Evolutionary conservation across 35 echinoderm and acorn worm species (phyloP).

Genomic region (Acanthaster planci): DNA sequence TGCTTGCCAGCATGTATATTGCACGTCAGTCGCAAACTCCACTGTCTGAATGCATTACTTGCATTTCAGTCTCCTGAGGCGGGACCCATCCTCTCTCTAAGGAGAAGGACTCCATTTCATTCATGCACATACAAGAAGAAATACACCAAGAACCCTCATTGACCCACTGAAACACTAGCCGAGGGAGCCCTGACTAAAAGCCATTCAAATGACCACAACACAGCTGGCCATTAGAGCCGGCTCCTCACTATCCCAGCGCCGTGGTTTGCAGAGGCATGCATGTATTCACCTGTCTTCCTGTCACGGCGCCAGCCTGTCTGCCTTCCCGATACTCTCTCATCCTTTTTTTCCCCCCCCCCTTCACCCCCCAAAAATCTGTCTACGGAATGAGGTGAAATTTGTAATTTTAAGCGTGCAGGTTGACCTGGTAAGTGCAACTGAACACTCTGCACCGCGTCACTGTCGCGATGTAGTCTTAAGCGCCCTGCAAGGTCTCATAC

Average conservation of each 20-base stretch:
- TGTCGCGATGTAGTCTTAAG: neutral
- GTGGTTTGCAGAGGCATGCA: constrained; percentile 25
- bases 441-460: constrained; percentile 3
- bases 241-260: neutral
- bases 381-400: constrained; percentile 8
- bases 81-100: neutral
- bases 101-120: too few relatives aligned
- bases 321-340: neutral
- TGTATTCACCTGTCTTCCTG: constrained; percentile 31
- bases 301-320: constrained; percentile 6
- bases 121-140: too few relatives aligned
- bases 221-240: constrained; percentile 6
- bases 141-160: neutral
- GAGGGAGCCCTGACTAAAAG: constrained; percentile 6
- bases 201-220: constrained; percentile 26
- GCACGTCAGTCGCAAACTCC: neutral
- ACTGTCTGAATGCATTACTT: neutral
- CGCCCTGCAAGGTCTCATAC: neutral
- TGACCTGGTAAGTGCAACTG: constrained; percentile 24
- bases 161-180: constrained; percentile 22
- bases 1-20: too few relatives aligned
- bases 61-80: constrained; percentile 1
- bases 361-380: neutral
- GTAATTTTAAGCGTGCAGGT: constrained; percentile 5
- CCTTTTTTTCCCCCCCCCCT: neutral